A percentile compares a stretch with the other conserved stretches of the same genome.
Evolutionary conservation across 2,888 invertebrate genomes (phyloP).

Genomic region (Meandrusa payeni): DNA sequence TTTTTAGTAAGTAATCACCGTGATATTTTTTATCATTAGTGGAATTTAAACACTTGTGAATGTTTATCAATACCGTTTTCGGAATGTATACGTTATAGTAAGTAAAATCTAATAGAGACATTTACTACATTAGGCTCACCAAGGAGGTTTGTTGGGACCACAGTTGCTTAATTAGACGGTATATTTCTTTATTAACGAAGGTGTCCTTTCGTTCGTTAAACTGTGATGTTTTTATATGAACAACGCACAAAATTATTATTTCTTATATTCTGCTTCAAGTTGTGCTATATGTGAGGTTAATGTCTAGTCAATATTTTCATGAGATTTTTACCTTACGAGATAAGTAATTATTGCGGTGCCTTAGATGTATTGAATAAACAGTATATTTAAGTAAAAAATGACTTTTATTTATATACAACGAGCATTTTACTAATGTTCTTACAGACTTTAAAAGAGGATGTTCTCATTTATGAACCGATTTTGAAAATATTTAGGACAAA

Average conservation of each 20-base stretch:
- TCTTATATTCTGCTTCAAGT: constrained; percentile 17
- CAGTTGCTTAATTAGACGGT: background rate
- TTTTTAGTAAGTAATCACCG: too few species aligned
- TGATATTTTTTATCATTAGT: too few species aligned
- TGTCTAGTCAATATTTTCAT: constrained; percentile 51
- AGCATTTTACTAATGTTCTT: too few species aligned
- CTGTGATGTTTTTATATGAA: constrained; percentile 16
- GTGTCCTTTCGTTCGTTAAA: constrained; percentile 21
- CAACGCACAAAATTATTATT: constrained; percentile 14
- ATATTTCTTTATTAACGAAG: constrained; percentile 13
- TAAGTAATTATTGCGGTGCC: constrained; percentile 40
- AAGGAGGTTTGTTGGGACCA: constrained; percentile 18
- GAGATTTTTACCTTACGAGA: constrained; percentile 25
- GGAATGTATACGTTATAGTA: too few species aligned
- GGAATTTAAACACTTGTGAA: too few species aligned
- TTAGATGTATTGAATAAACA: constrained; percentile 40
- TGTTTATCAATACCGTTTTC: too few species aligned
- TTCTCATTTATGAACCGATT: too few species aligned
- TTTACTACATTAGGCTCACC: background rate
- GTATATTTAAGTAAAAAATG: constrained; percentile 45
- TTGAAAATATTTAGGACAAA: too few species aligned
- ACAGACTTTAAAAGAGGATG: too few species aligned
- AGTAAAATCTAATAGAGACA: too few species aligned
- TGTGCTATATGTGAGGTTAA: constrained; percentile 28
- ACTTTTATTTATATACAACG: constrained; percentile 30